Percentiles rank a stretch among this genome's conserved stretches.
These are phyloP conservation scores for Geopemphigus sp. DNA, from an alignment of 1,140 invertebrate species.

Conservation along the genomic window DNA sequence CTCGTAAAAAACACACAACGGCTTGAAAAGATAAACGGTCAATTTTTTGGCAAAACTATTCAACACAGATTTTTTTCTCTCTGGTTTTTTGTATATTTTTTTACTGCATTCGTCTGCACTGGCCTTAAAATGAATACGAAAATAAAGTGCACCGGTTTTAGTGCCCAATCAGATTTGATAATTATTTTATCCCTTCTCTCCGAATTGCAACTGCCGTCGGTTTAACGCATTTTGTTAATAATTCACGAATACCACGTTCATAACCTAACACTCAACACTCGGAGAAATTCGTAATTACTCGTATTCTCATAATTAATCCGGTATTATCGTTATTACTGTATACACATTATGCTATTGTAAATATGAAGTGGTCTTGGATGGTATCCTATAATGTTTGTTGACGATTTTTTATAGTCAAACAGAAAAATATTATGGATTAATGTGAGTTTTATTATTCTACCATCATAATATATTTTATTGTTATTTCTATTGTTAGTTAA, in stretches of 20 bases:
- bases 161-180: not conserved
- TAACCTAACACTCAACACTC: not conserved
- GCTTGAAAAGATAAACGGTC: conserved; percentile 46
- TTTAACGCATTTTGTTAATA: conserved; percentile 23
- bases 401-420: not conserved
- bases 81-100: not conserved
- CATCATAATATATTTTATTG: not conserved
- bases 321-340: not conserved
- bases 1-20: conserved; percentile 40
- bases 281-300: not conserved
- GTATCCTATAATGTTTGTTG: not conserved
- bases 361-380: not conserved
- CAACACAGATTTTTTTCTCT: conserved; percentile 15
- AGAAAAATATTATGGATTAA: not conserved
- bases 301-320: not conserved
- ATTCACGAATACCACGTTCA: not conserved
- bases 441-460: not conserved
- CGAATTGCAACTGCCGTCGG: not conserved
- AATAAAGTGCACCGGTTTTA: conserved; percentile 37
- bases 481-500: not conserved
- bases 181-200: not conserved
- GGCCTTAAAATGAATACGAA: conserved; percentile 23
- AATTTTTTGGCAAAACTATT: conserved; percentile 42
- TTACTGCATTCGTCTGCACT: conserved; percentile 26
- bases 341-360: not conserved